Evolutionary conservation across 2,113 vertebrate genomes (phyloP).

Genomic region (Dicrurus megarhynchus): DNA sequence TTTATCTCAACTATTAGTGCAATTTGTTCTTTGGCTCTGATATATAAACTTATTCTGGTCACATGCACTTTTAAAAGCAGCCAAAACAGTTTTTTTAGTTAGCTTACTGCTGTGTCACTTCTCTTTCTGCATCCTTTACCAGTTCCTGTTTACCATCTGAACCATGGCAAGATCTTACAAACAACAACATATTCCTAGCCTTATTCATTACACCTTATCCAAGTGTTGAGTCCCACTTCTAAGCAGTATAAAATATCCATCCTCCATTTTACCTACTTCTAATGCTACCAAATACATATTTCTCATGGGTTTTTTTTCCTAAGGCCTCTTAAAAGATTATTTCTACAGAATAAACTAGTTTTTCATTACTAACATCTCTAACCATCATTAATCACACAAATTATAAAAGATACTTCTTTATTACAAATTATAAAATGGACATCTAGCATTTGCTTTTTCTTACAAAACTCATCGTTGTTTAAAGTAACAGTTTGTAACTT

Average conservation of each 20-base stretch:
- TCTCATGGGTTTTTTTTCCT: neutral
- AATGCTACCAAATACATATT: neutral
- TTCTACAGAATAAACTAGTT: neutral
- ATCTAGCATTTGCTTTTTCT: neutral
- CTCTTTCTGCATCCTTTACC: neutral
- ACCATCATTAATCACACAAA: neutral
- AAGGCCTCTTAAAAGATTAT: neutral
- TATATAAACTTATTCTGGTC: neutral
- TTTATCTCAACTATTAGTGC: neutral
- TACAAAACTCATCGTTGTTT: neutral
- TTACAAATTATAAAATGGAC: neutral
- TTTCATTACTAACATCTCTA: neutral
- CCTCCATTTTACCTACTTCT: neutral
- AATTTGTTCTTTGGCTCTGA: neutral
- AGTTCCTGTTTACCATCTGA: neutral
- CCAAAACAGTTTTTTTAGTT: neutral
- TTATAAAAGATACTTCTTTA: neutral
- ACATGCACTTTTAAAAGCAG: neutral
- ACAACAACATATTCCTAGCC: neutral
- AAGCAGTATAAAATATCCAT: neutral
- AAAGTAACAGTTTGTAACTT: neutral
- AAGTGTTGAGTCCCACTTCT: neutral
- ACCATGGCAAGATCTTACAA: neutral
- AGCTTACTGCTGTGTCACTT: neutral
- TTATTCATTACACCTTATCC: neutral